Conservation (phyloP, 2,797 vertebrate genomes). For the Percopsis omiscomaycus region DNA sequence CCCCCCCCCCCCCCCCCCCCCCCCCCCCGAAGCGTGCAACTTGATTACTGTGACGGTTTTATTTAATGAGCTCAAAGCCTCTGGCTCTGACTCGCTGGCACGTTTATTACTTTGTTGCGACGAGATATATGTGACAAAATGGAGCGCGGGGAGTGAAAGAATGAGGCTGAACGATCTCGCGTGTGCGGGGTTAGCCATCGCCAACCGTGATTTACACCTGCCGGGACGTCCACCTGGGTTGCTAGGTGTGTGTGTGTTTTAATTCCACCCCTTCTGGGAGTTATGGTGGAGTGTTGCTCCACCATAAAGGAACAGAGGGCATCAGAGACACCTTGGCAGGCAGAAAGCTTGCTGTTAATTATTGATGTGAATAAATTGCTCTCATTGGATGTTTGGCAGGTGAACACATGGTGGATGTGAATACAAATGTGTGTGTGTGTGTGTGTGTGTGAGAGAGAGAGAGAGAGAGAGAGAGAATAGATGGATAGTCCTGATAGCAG, state of each 20-base stretch:
- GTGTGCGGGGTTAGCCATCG: conserved; percentile 33
- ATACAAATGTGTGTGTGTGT: conserved; percentile 53
- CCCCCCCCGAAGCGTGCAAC: conserved; percentile 32
- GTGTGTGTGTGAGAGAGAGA: conserved; percentile 4
- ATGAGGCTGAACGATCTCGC: conserved; percentile 29
- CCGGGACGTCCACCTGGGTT: conserved; percentile 32
- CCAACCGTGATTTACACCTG: conserved; percentile 53
- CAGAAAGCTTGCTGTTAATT: conserved; percentile 58
- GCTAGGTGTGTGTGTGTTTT: conserved; percentile 4
- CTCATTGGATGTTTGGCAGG: conserved; percentile 53
- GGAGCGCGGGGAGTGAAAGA: conserved; percentile 41
- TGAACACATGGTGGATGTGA: conserved; percentile 48
- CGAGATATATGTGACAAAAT: conserved; percentile 64
- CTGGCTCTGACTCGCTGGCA: conserved; percentile 52
- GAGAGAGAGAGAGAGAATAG: conserved; percentile 2
- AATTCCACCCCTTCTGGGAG: conserved; percentile 4
- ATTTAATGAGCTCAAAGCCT: conserved; percentile 75
- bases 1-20: not conserved
- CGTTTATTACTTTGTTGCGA: conserved; percentile 68
- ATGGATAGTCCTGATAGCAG: conserved; percentile 53
- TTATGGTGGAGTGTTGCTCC: conserved; percentile 11
- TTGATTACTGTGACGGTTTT: conserved; percentile 71
- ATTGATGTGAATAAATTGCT: conserved; percentile 65
- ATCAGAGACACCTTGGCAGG: conserved; percentile 56
- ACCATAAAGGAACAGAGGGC: conserved; percentile 23